Evolutionary conservation across 2,888 invertebrate genomes (phyloP).

Genomic region (Erpobdella octoculata): DNA sequence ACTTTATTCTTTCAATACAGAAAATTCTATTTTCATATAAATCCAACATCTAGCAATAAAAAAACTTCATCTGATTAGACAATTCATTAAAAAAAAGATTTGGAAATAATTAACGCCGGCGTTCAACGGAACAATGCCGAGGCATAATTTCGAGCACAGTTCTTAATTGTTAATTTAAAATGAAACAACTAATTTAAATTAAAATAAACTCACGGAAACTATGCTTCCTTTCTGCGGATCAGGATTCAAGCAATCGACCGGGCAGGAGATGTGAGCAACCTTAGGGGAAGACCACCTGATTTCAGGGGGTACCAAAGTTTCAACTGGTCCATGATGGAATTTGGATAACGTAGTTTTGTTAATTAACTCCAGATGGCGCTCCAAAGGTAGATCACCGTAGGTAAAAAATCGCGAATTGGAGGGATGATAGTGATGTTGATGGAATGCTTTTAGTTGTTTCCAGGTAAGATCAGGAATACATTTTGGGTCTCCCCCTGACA

Average conservation of each 20-base stretch:
- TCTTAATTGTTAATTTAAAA: neutral
- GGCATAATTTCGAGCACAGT: too few species aligned
- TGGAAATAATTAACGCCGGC: neutral
- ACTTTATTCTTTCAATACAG: too few species aligned
- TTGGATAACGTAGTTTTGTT: constrained; percentile 54
- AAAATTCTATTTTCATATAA: too few species aligned
- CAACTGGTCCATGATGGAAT: constrained; percentile 56
- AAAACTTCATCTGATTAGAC: neutral
- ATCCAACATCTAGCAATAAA: too few species aligned
- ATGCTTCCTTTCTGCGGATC: constrained; percentile 75
- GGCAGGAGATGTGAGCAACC: constrained; percentile 55
- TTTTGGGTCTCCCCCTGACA: constrained; percentile 81
- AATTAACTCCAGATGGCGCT: constrained; percentile 68
- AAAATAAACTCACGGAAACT: constrained; percentile 62
- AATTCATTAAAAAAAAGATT: neutral
- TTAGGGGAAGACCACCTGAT: constrained; percentile 64
- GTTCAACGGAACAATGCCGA: too few species aligned
- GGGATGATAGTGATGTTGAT: constrained; percentile 78
- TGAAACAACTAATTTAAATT: too few species aligned
- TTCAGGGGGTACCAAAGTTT: constrained; percentile 68
- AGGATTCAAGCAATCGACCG: constrained; percentile 69
- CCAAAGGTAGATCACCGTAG: constrained; percentile 79
- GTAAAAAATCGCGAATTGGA: constrained; percentile 80
- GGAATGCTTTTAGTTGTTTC: constrained; percentile 71
- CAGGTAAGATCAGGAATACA: constrained; percentile 76